Conservation (phyloP, 2,888 invertebrate genomes). For the Drosophila differens region DNA sequence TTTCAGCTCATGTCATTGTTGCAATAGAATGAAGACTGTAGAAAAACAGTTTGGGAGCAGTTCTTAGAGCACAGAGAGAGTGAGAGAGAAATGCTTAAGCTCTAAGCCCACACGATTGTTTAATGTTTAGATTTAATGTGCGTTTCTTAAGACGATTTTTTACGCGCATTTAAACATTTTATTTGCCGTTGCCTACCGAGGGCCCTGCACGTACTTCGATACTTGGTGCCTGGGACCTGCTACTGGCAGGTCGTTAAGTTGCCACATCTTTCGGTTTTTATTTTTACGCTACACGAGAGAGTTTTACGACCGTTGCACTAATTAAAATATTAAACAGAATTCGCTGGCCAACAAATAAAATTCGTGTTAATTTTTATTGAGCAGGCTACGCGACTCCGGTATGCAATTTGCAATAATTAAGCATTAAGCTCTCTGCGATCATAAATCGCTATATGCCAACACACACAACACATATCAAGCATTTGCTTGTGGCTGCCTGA, state of each 20-base stretch:
- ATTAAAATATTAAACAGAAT: constrained; percentile 70
- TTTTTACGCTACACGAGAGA: constrained; percentile 35
- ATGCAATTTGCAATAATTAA: constrained; percentile 82
- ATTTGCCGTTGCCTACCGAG: constrained; percentile 23
- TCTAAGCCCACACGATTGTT: constrained; percentile 45
- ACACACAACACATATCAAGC: constrained; percentile 26
- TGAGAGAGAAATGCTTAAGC: constrained; percentile 27
- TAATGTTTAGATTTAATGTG: constrained; percentile 67
- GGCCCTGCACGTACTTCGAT: not conserved
- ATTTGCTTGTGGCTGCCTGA: constrained; percentile 35
- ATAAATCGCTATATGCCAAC: constrained; percentile 47
- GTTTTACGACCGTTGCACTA: constrained; percentile 55
- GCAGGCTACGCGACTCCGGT: constrained; percentile 24
- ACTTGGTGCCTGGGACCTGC: constrained; percentile 47
- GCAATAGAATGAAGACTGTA: not conserved
- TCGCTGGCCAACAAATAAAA: constrained; percentile 54
- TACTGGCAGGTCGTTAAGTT: constrained; percentile 68
- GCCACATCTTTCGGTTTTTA: constrained; percentile 50
- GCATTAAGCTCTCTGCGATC: constrained; percentile 58
- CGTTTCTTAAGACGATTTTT: constrained; percentile 70
- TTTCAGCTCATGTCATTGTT: constrained; percentile 39
- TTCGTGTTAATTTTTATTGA: constrained; percentile 74
- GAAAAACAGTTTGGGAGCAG: constrained; percentile 17
- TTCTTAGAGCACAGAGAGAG: constrained; percentile 2
- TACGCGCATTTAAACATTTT: constrained; percentile 68